Evolutionary conservation across 35 echinoderm and acorn worm genomes (phyloP), one percentile per base, ranked within the genome.

Genomic region (Heliocidaris tuberculata): DNA sequence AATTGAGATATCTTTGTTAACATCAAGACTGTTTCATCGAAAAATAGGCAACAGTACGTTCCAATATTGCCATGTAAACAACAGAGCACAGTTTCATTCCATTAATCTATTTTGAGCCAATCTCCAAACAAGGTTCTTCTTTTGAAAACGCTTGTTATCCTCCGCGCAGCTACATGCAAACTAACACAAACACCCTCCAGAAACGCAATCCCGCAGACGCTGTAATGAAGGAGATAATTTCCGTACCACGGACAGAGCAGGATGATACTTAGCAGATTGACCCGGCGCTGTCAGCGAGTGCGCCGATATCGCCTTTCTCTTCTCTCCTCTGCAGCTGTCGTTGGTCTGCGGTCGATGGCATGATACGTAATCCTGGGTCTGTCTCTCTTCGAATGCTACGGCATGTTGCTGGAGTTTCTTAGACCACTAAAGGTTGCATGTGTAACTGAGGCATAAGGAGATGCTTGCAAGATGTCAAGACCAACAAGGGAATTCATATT

Each of bases 191-290:
- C 65, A 78, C 87, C 87, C 87, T 42, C 87, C 12, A 89, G 87
- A 32, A 89, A 89, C 47, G 47, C 87, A 89, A 89, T 89, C 87
- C 87, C 47, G 87, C 87, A 48, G 87, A 89, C 31, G 47, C 31
- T 24, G 87, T 89, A 89, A 89, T 89, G 87, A 89, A 32, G 87
- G 87, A 89, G 87, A 89, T 89, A 89, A 89, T 89, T 89, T 89
- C 87, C 31, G 87, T 89, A 27, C 87, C 87, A 89, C 87, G 32
- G 31, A 19, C 87, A 89, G 24, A 32, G 47, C 87, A 89, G 13
- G 30, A 47, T 31, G 87, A 89, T 48, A 89, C 87, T 89, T 27
- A 27, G 87, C 87, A 89, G 87, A n/a, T 47, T 89, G 31, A 89
- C 87, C 87, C 29, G 31, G 13, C 87, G 47, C 87, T 48, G 87